Base-by-base conservation (phyloP, 2,888 invertebrate species). In the Drosophila meridiana region DNA sequence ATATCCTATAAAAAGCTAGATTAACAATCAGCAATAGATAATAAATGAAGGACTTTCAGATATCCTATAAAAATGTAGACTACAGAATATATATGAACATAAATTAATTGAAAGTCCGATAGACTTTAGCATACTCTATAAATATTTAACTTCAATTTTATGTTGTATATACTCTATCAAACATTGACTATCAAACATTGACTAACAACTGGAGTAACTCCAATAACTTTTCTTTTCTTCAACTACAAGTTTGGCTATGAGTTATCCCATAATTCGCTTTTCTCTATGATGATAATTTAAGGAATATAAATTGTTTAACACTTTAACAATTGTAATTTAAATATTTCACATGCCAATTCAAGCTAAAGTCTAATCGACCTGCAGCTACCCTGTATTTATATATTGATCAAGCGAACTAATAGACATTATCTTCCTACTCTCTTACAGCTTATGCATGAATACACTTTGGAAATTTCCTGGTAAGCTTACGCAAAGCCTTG, bases 101-200 rank as follows among this genome's bases (percentile, higher is more conserved):
- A 20, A 2, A 2, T 36, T 14, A 14, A 20, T 3, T 43, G 7
- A 26, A 20, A 26, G 0, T 8, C 8, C 36, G 43, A 28, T 50
- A n/a, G 45, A 53, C 60, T 36, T 2, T 1, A 1, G 2, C 34
- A 60, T 64, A 60, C 34, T 40, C 52, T 64, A 38, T 56, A 45
- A 40, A 6, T 2, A 36, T 2, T 36, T 36, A 36, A 11, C 36
- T 36, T 36, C 11, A 9, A 11, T 11, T 36, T 11, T 11, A 9
- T 36, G 11, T n/a, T n/a, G n/a, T 36, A 40, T 40, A 4, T 40
- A 5, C 40, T 14, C 40, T 38, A 38, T 13, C 2, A 13, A 38
- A 38, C 38, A 1, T 20, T 20, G 20, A 20, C 20, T 20, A 38
- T 13, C 2, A 13, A 38, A 38, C 38, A 1, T 20, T 20, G 20